Evolutionary conservation across 2,797 vertebrate genomes (phyloP).

Genomic region (Tapera naevia): DNA sequence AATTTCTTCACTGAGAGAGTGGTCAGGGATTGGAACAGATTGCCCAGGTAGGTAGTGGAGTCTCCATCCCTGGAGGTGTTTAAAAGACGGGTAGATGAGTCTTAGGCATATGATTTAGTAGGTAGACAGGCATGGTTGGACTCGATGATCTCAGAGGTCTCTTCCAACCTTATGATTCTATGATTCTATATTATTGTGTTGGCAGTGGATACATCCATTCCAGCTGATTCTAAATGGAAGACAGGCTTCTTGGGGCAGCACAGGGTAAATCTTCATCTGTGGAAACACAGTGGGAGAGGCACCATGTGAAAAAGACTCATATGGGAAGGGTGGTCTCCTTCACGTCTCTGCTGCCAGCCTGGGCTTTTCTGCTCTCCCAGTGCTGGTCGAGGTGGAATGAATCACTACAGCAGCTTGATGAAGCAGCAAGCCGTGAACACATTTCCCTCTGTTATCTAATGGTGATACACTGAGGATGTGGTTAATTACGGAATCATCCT

Average conservation of each 20-base stretch:
- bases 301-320: not conserved
- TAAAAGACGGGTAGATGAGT: no score
- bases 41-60: no score
- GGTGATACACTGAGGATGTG: constrained; percentile 26
- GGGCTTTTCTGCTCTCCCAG: not conserved
- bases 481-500: constrained; percentile 37
- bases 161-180: no score
- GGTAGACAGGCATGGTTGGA: no score
- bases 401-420: constrained; percentile 15
- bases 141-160: no score
- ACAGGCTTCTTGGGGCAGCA: not conserved
- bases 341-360: not conserved
- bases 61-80: no score
- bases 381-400: not conserved
- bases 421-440: constrained; percentile 15
- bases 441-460: constrained; percentile 39
- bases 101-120: no score
- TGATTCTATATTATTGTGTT: no score
- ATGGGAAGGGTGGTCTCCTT: not conserved
- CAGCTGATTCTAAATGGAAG: not conserved
- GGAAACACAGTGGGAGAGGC: not conserved
- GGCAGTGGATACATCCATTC: no score
- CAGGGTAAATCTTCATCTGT: not conserved
- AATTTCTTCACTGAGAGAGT: no score
- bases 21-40: no score